Evolutionary conservation across 2,113 vertebrate genomes (phyloP), one percentile per base, ranked within the genome.

Genomic region (Passerina amoena): DNA sequence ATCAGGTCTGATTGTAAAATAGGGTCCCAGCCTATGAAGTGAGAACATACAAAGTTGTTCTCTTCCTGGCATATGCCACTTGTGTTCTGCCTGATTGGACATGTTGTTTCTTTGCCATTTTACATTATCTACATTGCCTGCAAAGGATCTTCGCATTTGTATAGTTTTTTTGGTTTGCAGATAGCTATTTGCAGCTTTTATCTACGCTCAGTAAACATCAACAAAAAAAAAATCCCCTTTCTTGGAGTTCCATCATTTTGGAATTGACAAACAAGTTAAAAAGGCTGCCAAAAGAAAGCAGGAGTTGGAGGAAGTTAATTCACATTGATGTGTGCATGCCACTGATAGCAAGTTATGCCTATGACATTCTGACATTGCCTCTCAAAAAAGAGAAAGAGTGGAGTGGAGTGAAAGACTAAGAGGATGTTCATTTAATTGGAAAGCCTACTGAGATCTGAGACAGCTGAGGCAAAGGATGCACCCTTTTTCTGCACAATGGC

Each of bases 401-500:
- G 95, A 92, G 90, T 90, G 86, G 86, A 92, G 83, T 79, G 92
- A 94, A 95, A 97, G 97, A 94, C 96, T 95, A 86, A 88, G 95
- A 96, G 97, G 97, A 97, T 91, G 97, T 96, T 96, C 90, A 85
- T 97, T 97, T 97, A 96, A 98, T 98, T 98, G 97, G 97, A 97
- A 98, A 98, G 96, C 98, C 97, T 91, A 97, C 98, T 95, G 98
- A 98, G 98, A 96, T 97, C 96, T 95, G 92, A 97, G 96, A 97
- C 90, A 96, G 96, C 95, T 88, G 96, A 97, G 95, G 97, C 91
- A 92, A 93, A 90, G 84, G 97, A 94, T 94, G 97, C 96, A 93
- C 96, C 73, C 92, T 97, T 97, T 97, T 96, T 97, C 94, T 91
- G 96, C 97, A 98, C 98, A 97, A 97, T 98, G 97, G 98, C 95